A percentile compares a stretch with the other conserved stretches of the same genome.
Evolutionary conservation across 2,797 vertebrate species (phyloP).

Genomic region (Nannoperca australis): DNA sequence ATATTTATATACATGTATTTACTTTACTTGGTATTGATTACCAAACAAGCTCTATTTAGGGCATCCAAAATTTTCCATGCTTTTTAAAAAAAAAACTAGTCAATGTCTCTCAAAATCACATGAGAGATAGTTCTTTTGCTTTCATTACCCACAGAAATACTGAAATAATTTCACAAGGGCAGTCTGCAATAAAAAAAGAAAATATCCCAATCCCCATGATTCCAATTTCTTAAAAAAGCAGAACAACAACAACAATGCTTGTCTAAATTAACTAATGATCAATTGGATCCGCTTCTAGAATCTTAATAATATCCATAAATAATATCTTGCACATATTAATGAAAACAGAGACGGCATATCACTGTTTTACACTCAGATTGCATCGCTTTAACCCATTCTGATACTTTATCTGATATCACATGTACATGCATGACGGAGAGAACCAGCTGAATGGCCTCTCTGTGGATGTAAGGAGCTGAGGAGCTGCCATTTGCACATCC

Average conservation of each 20-base stretch:
- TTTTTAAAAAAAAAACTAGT: slow-evolving; percentile 29
- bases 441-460: not conserved
- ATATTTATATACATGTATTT: slow-evolving; percentile 27
- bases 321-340: slow-evolving; percentile 57
- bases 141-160: slow-evolving; percentile 26
- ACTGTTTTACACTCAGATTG: slow-evolving; percentile 36
- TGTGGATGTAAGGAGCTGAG: not conserved
- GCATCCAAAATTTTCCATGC: slow-evolving; percentile 1
- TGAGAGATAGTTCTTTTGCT: not conserved
- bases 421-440: not conserved
- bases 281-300: slow-evolving; percentile 44
- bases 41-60: not conserved
- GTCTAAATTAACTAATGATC: slow-evolving; percentile 47
- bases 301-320: slow-evolving; percentile 47
- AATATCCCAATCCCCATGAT: slow-evolving; percentile 30
- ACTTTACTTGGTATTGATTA: slow-evolving; percentile 37
- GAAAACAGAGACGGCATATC: slow-evolving; percentile 37
- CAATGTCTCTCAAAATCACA: slow-evolving; percentile 16
- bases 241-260: slow-evolving; percentile 44
- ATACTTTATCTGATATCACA: slow-evolving; percentile 41
- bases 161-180: slow-evolving; percentile 25
- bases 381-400: slow-evolving; percentile 18
- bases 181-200: slow-evolving; percentile 33
- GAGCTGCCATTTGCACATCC: slow-evolving; percentile 39
- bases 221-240: slow-evolving; percentile 36